Base-by-base conservation (phyloP, 1,140 invertebrate genomes). In the Brachionus sp. region DNA sequence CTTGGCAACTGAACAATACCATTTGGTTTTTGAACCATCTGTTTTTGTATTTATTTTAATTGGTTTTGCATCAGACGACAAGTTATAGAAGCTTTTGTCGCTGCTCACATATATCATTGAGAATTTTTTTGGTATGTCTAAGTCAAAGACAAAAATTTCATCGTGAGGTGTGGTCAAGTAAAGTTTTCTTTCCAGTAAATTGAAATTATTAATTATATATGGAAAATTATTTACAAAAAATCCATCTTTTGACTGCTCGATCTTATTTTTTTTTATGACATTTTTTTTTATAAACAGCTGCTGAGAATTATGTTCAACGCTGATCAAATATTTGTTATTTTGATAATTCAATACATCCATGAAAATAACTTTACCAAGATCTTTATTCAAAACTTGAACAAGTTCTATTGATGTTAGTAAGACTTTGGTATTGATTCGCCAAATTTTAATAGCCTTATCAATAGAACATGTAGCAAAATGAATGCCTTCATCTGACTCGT, bases 131-230 rank as follows among this genome's bases (percentile, higher is more conserved):
- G 25, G 2, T 4, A 6, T n/a, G 23, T 10, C 57, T 29, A 80
- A 25, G 3, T 80, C 77, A 33, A 80, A 42, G 6, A 62, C 50
- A 13, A 80, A 80, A 29, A 66, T 42, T 66, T 80, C 77, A 66
- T 66, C 62, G 37, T 62, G 50, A 19, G 33, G 16, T 1, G 39
- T 42, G 9, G 62, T 57, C 1, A 80, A 6, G 35, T 62, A 80
- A 19, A 78, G 37, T 42, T 53, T 33, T 3, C 37, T 62, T 16
- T 44, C 46, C 12, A 4, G 7, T 29, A 80, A 29, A 33, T 25
- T 80, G 10, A 66, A 12, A 57, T 44, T 80, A 13, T 62, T 25
- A 33, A 80, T 80, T 9, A 80, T 46, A 23, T 29, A 46, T 4
- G 0, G 19, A 75, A 75, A 75, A 25, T 46, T 2, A 7, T n/a